A percentile compares a stretch with the other conserved stretches of the same genome.
These are phyloP conservation scores for Pilophorus perplexus DNA, from an alignment of 2,888 invertebrate genomes.

Conservation along the genomic window DNA sequence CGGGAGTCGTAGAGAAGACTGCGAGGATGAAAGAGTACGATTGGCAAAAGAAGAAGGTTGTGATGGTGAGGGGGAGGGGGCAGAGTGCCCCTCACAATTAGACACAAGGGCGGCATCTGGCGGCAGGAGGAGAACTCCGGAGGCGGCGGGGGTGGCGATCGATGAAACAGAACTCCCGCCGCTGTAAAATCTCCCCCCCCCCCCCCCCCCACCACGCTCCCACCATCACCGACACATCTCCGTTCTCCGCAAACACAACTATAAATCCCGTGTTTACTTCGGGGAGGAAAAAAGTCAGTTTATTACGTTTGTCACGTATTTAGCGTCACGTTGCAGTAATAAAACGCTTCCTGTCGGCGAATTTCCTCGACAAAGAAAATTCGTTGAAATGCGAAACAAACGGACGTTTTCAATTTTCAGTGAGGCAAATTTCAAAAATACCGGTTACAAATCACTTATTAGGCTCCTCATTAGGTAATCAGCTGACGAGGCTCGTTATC, in stretches of 20 bases:
- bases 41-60: background rate
- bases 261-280: slow-evolving; percentile 26
- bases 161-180: slow-evolving; percentile 32
- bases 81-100: slow-evolving; percentile 25
- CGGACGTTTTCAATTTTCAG: no score
- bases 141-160: slow-evolving; percentile 18
- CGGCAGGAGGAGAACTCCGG: no score
- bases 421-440: no score
- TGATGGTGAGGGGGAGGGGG: background rate
- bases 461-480: no score
- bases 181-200: slow-evolving; percentile 2
- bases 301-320: no score
- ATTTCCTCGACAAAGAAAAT: no score
- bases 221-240: background rate
- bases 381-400: no score
- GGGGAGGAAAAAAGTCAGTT: background rate
- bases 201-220: background rate
- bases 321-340: no score
- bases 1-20: background rate
- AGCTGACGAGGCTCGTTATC: no score
- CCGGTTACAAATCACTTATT: no score
- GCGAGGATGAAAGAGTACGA: background rate
- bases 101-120: slow-evolving; percentile 28
- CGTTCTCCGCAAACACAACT: slow-evolving; percentile 28
- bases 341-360: no score